Evolutionary conservation across 2,888 invertebrate species (phyloP).

Genomic region (Netelia inedita): DNA sequence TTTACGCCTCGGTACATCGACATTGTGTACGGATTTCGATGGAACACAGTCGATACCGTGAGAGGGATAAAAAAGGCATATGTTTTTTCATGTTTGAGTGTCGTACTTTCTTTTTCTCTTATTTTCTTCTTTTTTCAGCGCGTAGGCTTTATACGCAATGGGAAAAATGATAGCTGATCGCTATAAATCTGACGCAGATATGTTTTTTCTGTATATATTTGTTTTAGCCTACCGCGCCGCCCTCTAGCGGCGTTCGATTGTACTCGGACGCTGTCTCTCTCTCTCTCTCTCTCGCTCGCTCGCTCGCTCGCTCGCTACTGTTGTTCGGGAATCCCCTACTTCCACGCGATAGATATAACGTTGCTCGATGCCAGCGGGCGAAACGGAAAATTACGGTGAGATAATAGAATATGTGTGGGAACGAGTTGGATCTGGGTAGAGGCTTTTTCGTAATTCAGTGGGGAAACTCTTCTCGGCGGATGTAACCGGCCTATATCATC

Average conservation of each 20-base stretch:
- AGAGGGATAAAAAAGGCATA: conserved; percentile 12
- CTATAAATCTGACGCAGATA: conserved; percentile 64
- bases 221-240: not conserved
- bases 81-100: conserved; percentile 47
- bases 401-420: conserved; percentile 59
- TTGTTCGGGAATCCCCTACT: too few species aligned
- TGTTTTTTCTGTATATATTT: conserved; percentile 9
- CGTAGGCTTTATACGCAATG: conserved; percentile 1
- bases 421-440: conserved; percentile 24
- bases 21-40: conserved; percentile 48
- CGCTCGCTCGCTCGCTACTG: not conserved
- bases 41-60: conserved; percentile 8
- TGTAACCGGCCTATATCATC: conserved; percentile 31
- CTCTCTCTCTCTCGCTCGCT: conserved; percentile 27
- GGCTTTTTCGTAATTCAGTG: conserved; percentile 49
- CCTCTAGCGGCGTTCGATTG: conserved; percentile 9
- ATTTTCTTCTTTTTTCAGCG: conserved; percentile 1
- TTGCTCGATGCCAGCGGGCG: conserved; percentile 30
- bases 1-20: conserved; percentile 55
- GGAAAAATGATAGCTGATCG: conserved; percentile 42
- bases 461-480: conserved; percentile 21
- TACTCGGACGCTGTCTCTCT: not conserved
- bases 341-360: not conserved
- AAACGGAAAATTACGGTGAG: conserved; percentile 63
- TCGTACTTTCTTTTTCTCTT: not conserved